Evolutionary conservation across 1,140 invertebrate species (phyloP).

Genomic region (Zaprionus inermis): DNA sequence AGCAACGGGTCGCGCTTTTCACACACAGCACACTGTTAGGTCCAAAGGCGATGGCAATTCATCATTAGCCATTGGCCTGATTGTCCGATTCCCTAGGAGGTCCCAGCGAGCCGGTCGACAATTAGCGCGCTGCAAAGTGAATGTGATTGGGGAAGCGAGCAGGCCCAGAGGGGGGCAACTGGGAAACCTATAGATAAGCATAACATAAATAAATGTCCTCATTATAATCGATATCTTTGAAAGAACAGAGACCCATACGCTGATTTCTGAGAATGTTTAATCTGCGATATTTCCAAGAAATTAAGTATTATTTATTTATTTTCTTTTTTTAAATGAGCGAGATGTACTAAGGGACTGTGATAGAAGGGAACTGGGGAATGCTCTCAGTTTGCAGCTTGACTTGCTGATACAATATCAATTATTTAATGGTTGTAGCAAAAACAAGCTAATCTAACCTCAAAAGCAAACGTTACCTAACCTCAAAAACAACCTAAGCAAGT

Average conservation of each 20-base stretch:
- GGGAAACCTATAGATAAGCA: neutral
- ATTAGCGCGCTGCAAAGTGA: slow-evolving; percentile 47
- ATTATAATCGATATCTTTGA: neutral
- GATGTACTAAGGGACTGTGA: no score
- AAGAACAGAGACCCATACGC: neutral
- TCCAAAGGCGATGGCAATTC: slow-evolving; percentile 36
- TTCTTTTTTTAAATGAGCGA: no score
- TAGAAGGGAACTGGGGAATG: neutral
- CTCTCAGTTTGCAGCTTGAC: no score
- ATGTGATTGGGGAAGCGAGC: slow-evolving; percentile 5
- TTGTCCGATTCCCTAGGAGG: slow-evolving; percentile 49
- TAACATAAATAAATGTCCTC: neutral
- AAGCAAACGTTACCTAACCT: neutral
- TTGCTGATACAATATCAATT: no score
- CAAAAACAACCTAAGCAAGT: neutral
- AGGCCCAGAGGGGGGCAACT: no score
- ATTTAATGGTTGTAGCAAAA: no score
- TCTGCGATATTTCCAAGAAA: neutral
- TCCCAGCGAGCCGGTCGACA: slow-evolving; percentile 25
- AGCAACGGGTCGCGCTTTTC: slow-evolving; percentile 53
- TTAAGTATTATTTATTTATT: neutral
- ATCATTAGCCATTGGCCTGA: slow-evolving; percentile 58
- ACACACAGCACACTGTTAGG: slow-evolving; percentile 33
- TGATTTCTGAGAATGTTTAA: neutral
- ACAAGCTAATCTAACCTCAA: no score